Percentiles rank a stretch among this genome's conserved stretches.
Conservation (phyloP, 1,140 invertebrate species). For the Drosophila nigrodunni region DNA sequence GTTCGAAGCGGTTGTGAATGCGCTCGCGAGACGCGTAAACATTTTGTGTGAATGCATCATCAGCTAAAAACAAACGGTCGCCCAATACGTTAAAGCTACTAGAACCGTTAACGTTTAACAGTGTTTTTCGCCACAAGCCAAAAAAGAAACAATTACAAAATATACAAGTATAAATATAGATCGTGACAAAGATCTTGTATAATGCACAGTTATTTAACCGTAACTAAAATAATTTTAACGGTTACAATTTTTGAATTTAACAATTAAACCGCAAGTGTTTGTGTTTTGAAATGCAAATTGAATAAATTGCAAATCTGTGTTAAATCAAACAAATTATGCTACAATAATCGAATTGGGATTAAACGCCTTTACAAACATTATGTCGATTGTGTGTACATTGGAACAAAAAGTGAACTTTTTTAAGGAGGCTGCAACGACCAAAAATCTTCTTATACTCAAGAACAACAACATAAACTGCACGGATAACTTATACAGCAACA, state of each 20-base stretch:
- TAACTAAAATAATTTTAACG: not conserved
- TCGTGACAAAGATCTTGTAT: conserved; percentile 10
- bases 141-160: conserved; percentile 2
- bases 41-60: conserved; percentile 30
- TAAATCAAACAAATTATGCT: not conserved
- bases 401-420: conserved; percentile 78
- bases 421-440: conserved; percentile 67
- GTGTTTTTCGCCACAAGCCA: conserved; percentile 36
- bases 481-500: conserved; percentile 43
- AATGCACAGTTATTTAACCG: not conserved
- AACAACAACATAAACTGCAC: conserved; percentile 52
- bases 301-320: conserved; percentile 9
- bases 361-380: conserved; percentile 62
- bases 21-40: conserved; percentile 46
- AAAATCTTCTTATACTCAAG: conserved; percentile 73
- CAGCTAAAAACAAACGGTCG: conserved; percentile 18
- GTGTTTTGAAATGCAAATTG: conserved; percentile 8
- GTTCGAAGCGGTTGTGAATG: conserved; percentile 72
- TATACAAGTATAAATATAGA: conserved; percentile 6
- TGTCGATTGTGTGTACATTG: conserved; percentile 81
- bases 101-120: conserved; percentile 43
- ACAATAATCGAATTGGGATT: conserved; percentile 2
- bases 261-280: not conserved
- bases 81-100: conserved; percentile 20
- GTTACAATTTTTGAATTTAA: not conserved